Base-by-base conservation (phyloP, 2,888 invertebrate species). In the Tubulanus polymorphus region DNA sequence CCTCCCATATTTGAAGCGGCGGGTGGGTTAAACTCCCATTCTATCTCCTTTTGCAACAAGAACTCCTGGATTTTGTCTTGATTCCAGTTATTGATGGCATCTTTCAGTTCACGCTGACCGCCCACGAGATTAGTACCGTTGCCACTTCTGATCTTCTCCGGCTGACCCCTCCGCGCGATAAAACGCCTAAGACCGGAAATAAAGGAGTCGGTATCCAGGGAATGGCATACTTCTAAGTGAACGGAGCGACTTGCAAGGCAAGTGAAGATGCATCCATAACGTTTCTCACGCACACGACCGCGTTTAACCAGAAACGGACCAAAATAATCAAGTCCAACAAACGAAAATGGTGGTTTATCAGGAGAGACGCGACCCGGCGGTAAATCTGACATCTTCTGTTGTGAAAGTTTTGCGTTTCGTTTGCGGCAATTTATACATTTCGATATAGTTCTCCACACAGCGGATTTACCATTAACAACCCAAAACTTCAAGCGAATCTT, bases 251-350 rank as follows among this genome's bases (percentile, higher is more conserved):
- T 27, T 2, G 56, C 29, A 20, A 56, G 46, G 29, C 53, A 53
- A n/a, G 53, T 53, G 28, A 53, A 53, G 2, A 53, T 8, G 29
- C 53, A 53, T 6, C 53, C 53, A 30, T 53, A 53, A 5, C 53
- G 49, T 27, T 53, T 53, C n/a, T 28, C 46, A 6, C 18, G 27
- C n/a, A n/a, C 10, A 3, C 53, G 49, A 3, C 53, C 53, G 15
- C 48, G 3, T 49, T 53, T 53, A 30, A 29, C 53, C 15, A 49
- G 6, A 49, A 25, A 49, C 10, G 53, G 53, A 20, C 53, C 54
- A 26, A 54, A 54, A 37, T 27, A 51, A 37, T 54, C 54, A 52
- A 54, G 5, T 18, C 54, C 54, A 3, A 51, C 37, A 20, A 26
- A n/a, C 10, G 12, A n/a, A 27, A 53, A 53, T 3, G 53, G 23